These are phyloP conservation scores for Bubo scandiacus DNA, from an alignment of 2,113 vertebrate species.

Conservation along the genomic window DNA sequence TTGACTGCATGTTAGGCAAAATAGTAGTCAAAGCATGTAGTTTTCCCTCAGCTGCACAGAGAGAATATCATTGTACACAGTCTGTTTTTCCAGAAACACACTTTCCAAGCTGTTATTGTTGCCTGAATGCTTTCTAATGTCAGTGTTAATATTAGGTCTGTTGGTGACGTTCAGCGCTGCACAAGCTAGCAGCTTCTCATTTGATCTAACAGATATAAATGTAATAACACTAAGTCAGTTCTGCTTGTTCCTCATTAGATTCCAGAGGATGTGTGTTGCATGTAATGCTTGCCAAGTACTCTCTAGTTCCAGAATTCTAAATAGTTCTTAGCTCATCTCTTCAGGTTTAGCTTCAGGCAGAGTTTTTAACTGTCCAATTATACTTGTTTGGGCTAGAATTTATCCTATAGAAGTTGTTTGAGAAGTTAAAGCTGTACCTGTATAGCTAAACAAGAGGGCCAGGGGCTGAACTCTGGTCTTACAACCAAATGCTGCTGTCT, in stretches of 20 bases:
- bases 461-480: background rate
- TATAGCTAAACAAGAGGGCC: background rate
- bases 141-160: background rate
- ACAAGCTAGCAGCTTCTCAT: background rate
- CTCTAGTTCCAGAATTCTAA: background rate
- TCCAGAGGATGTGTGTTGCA: background rate
- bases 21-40: background rate
- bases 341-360: background rate
- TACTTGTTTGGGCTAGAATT: background rate
- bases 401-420: background rate
- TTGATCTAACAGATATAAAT: background rate
- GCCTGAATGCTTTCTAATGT: background rate
- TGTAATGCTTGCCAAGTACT: background rate
- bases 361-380: background rate
- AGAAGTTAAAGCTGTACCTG: background rate
- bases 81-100: background rate
- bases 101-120: background rate
- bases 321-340: background rate
- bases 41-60: background rate
- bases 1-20: background rate
- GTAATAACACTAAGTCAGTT: background rate
- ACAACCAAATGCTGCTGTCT: background rate
- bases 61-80: background rate
- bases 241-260: conserved; percentile 8
- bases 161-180: background rate